Conservation (phyloP, 2,113 vertebrate species). For the Lasiurus cinereus region DNA sequence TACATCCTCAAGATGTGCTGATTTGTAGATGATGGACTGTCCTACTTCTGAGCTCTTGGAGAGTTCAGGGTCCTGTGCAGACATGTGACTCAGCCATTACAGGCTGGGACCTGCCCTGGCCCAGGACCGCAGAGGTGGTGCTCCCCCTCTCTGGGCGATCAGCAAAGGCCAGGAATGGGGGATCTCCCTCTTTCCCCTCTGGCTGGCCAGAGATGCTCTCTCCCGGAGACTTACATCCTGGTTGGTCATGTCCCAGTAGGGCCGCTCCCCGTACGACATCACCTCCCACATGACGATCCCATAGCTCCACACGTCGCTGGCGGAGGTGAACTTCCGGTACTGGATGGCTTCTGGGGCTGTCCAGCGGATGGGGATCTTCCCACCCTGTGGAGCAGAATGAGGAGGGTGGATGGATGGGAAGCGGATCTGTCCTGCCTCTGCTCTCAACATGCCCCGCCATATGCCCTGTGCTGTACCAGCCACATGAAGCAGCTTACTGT, state of each 20-base stretch:
- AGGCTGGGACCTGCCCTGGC: neutral
- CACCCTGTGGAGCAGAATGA: conserved; percentile 84
- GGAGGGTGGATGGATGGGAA: neutral
- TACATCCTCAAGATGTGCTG: neutral
- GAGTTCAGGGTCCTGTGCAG: neutral
- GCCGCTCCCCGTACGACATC: conserved; percentile 91
- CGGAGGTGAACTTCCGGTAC: conserved; percentile 91
- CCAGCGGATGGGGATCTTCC: conserved; percentile 92
- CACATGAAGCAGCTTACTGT: neutral
- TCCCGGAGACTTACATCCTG: conserved; percentile 88
- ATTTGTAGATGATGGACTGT: neutral
- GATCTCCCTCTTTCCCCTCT: neutral
- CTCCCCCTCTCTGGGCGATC: neutral
- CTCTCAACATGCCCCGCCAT: neutral
- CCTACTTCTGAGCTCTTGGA: neutral
- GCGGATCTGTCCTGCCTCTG: neutral
- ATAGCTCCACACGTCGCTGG: conserved; percentile 91
- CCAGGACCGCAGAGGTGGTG: neutral
- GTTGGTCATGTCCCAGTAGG: conserved; percentile 94
- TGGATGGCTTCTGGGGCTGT: conserved; percentile 91
- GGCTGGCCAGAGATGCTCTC: neutral
- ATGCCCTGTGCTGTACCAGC: neutral
- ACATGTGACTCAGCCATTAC: rapidly evolving
- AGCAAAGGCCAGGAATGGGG: neutral
- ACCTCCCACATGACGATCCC: conserved; percentile 93